Conservation (phyloP, 2,113 vertebrate genomes). For the Coptodon bakossiorum region DNA sequence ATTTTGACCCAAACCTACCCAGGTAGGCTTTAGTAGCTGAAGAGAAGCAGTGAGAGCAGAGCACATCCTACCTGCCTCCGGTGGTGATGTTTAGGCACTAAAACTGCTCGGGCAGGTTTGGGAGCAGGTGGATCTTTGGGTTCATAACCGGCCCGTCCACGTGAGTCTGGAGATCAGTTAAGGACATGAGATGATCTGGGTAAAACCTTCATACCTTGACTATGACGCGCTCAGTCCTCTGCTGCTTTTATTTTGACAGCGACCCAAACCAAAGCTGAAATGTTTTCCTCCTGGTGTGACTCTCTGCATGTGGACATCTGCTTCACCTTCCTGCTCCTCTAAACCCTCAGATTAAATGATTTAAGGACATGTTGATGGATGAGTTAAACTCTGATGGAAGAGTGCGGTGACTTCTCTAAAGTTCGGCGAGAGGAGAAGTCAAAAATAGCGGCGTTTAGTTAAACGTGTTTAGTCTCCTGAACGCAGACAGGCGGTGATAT, state of each 20-base stretch:
- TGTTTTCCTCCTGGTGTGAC: background rate
- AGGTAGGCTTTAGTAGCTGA: background rate
- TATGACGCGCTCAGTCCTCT: fast-evolving
- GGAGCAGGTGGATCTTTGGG: background rate
- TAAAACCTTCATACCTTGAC: background rate
- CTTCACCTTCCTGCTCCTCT: background rate
- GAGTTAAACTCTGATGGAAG: background rate
- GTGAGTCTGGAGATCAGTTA: background rate
- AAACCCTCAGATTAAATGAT: background rate
- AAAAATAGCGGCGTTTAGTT: slow-evolving; percentile 7
- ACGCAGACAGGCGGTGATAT: slow-evolving; percentile 32
- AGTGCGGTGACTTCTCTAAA: background rate
- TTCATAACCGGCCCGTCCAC: background rate
- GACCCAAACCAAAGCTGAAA: background rate
- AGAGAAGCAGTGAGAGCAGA: background rate
- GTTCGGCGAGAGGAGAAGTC: background rate
- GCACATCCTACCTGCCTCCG: background rate
- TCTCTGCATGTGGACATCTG: background rate
- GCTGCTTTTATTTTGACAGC: background rate
- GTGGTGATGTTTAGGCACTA: background rate
- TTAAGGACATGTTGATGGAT: fast-evolving
- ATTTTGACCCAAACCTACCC: background rate
- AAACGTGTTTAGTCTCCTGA: slow-evolving; percentile 40
- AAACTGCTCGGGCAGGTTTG: background rate
- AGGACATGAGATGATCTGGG: background rate